Evolutionary conservation across 2,113 vertebrate species (phyloP), one percentile per base, ranked within the genome.

Genomic region (Phoxinus phoxinus): DNA sequence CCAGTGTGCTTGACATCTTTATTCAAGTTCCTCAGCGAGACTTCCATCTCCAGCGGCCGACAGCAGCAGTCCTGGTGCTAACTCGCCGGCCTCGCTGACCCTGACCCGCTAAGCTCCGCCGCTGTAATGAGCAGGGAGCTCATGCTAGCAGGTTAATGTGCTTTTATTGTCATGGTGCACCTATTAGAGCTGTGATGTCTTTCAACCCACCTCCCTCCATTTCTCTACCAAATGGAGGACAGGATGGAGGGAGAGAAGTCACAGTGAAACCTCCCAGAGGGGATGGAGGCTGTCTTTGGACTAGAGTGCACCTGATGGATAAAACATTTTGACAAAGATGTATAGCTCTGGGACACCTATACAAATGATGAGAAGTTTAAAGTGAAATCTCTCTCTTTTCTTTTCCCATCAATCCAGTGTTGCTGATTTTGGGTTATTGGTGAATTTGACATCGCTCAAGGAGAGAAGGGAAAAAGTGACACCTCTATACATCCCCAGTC

Each of bases 171-270:
- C 91, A 87, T 82, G 84, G 89, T 87, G 89, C 90, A 94, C 93
- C 92, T 96, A 95, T 96, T 94, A 94, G 93, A 95, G 93, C 88
- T 95, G 91, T 94, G 94, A 94, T 93, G 93, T 93, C 91, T 94
- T 94, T 93, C 92, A 91, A 95, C 88, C 91, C 94, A 93, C 94
- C 92, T 84, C 89, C 92, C 88, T 35, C 46, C 11, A 35, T 41
- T 79, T 59, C 46, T 37, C 17, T 32, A 3, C 25, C n/a, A n/a
- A 82, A 69, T 82, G 80, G 63, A 82, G 44, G 61, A 86, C 61
- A 58, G 46, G 10, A 73, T 32, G 25, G 46, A 72, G 77, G 77
- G 80, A 75, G 5, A 71, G 91, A 89, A 89, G 82, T 88, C 92
- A 92, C 89, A 85, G 61, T 93, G 92, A 95, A 95, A 93, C 94